Conservation (phyloP, 2,797 vertebrate genomes). For the Petrocephalus schoutedeni region DNA sequence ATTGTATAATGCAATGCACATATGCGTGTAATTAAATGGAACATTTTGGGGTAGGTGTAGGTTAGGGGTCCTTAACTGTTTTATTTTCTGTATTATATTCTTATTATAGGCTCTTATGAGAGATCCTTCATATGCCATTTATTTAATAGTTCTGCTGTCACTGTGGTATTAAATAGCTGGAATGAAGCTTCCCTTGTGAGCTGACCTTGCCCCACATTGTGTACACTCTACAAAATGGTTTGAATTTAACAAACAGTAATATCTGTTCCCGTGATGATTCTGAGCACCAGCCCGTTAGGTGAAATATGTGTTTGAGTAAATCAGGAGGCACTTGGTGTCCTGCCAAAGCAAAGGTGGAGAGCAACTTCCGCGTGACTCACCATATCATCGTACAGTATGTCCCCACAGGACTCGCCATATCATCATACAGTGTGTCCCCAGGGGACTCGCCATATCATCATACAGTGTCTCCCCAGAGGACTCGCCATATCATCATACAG, state of each 20-base stretch:
- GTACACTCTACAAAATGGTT: not conserved
- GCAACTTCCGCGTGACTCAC: not conserved
- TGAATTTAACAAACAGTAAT: not conserved
- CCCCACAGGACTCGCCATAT: not conserved
- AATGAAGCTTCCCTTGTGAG: not conserved
- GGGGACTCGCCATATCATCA: not conserved
- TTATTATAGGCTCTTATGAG: not conserved
- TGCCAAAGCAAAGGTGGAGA: not conserved
- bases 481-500: not conserved
- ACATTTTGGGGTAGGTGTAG: not conserved
- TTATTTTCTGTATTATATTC: not conserved
- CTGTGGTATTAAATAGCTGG: not conserved
- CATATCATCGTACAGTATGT: not conserved
- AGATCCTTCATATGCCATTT: not conserved
- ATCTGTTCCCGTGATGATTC: not conserved
- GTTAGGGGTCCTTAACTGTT: not conserved
- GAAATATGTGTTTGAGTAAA: not conserved
- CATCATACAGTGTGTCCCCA: not conserved
- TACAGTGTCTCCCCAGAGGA: not conserved
- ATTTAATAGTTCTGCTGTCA: not conserved
- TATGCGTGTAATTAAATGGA: not conserved
- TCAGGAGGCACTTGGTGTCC: not conserved
- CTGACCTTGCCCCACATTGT: not conserved
- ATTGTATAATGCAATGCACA: not conserved
- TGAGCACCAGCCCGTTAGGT: not conserved